A percentile compares a stretch with the other conserved stretches of the same genome.
Conservation (phyloP, 2,113 vertebrate genomes). For the Dicaeum eximium region DNA sequence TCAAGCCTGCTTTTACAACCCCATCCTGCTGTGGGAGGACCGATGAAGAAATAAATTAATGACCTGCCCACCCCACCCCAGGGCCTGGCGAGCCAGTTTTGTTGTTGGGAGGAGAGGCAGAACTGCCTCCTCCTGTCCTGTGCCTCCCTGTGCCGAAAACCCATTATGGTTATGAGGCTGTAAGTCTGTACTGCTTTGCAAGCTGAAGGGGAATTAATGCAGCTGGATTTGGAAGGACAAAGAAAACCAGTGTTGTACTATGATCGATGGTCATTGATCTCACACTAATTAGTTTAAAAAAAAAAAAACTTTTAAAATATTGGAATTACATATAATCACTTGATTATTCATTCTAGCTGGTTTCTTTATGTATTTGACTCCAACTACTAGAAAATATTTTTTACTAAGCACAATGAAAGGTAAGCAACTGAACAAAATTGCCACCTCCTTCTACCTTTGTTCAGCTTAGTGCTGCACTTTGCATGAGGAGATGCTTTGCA, state of each 20-base stretch:
- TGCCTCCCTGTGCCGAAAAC: not conserved
- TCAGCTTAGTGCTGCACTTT: not conserved
- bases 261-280: conserved; percentile 61
- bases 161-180: not conserved
- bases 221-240: conserved; percentile 67
- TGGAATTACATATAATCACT: conserved; percentile 53
- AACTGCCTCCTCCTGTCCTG: not conserved
- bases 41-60: not conserved
- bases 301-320: conserved; percentile 35
- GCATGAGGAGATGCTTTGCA: conserved; percentile 20
- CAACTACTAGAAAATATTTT: not conserved
- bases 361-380: not conserved
- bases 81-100: not conserved
- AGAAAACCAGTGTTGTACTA: conserved; percentile 54
- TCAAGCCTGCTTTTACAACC: not conserved
- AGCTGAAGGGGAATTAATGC: conserved; percentile 62
- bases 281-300: conserved; percentile 59
- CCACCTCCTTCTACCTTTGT: not conserved
- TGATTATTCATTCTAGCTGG: conserved; percentile 35
- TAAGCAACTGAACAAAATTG: not conserved
- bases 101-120: not conserved
- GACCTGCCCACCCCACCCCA: not conserved
- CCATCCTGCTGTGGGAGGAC: not conserved
- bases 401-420: not conserved
- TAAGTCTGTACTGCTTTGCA: not conserved